Conservation (phyloP, 1,140 invertebrate genomes). For the Campoletis sonorensis region DNA sequence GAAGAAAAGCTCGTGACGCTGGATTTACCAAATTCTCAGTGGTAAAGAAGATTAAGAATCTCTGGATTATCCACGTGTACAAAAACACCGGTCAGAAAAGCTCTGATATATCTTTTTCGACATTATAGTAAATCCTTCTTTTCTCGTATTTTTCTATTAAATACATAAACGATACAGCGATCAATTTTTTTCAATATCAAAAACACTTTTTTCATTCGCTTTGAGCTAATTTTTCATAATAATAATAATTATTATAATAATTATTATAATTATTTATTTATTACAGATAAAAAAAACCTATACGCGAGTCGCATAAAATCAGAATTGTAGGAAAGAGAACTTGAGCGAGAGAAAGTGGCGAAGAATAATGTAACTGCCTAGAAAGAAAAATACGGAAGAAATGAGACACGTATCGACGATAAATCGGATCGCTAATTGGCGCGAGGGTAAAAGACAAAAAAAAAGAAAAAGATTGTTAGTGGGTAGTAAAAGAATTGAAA, state of each 20-base stretch:
- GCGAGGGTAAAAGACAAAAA: not conserved
- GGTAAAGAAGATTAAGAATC: conserved; percentile 26
- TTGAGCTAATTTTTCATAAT: too few relatives aligned
- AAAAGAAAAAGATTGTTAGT: not conserved
- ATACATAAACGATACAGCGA: not conserved
- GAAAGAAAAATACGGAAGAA: too few relatives aligned
- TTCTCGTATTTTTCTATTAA: not conserved
- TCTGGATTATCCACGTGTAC: conserved; percentile 22
- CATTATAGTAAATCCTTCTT: not conserved
- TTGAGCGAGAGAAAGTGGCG: not conserved
- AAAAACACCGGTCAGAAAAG: conserved; percentile 25
- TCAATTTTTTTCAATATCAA: not conserved
- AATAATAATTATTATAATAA: not conserved
- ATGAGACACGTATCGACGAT: conserved; percentile 2
- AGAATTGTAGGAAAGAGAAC: not conserved
- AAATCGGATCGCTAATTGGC: conserved; percentile 41
- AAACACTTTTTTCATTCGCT: too few relatives aligned
- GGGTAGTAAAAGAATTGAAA: not conserved
- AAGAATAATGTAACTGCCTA: not conserved
- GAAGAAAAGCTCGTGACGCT: not conserved
- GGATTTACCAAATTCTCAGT: not conserved
- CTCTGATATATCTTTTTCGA: conserved; percentile 5
- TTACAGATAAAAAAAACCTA: not conserved
- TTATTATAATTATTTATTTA: not conserved
- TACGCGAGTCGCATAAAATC: not conserved